Evolutionary conservation across 2,888 invertebrate species (phyloP).

Genomic region (Euplagia quadripunctaria): DNA sequence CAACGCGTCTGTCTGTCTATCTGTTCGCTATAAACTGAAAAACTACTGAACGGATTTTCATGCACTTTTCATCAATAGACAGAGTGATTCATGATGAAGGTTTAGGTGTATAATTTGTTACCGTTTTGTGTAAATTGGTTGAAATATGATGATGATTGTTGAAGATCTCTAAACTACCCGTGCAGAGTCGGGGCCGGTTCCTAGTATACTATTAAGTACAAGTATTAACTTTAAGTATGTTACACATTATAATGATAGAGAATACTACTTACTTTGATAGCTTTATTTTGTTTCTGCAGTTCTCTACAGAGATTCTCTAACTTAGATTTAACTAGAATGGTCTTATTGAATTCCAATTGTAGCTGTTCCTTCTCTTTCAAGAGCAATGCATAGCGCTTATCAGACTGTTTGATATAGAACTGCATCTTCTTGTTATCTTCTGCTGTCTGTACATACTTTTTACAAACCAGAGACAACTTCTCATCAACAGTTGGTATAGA

Average conservation of each 20-base stretch:
- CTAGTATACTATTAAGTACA: too few relatives aligned
- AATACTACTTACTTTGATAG: slow-evolving; percentile 90
- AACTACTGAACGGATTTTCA: too few relatives aligned
- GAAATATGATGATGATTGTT: too few relatives aligned
- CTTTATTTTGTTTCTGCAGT: slow-evolving; percentile 96
- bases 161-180: too few relatives aligned
- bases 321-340: slow-evolving; percentile 93
- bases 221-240: too few relatives aligned
- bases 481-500: slow-evolving; percentile 89
- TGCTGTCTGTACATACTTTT: slow-evolving; percentile 92
- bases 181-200: too few relatives aligned
- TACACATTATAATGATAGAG: background rate
- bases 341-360: slow-evolving; percentile 94
- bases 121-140: too few relatives aligned
- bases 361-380: slow-evolving; percentile 93
- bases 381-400: slow-evolving; percentile 87
- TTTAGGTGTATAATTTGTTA: too few relatives aligned
- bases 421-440: slow-evolving; percentile 91
- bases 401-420: slow-evolving; percentile 87
- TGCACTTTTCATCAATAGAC: too few relatives aligned
- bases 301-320: slow-evolving; percentile 97
- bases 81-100: too few relatives aligned
- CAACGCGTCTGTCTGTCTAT: too few relatives aligned
- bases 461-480: slow-evolving; percentile 90
- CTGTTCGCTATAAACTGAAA: too few relatives aligned